Percentiles rank a stretch among this genome's conserved stretches.
phyloP scores from a whole-genome alignment of 2,113 vertebrate species.

The Nematolebias whitei region DNA sequence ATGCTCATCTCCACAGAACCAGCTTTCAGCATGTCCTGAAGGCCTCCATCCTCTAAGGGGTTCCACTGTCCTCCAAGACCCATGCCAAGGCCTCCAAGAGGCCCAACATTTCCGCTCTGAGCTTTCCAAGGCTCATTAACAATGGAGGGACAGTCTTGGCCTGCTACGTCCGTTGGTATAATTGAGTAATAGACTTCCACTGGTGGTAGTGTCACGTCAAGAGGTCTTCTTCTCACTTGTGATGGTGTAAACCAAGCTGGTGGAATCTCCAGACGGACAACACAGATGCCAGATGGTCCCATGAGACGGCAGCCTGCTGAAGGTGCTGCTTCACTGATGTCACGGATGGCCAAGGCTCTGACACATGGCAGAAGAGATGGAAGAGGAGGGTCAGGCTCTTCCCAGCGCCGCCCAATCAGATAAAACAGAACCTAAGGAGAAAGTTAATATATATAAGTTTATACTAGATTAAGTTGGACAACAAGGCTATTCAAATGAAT shows the following conservation, averaged over 20 bases:
- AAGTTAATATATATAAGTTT: neutral
- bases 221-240: conserved; percentile 77
- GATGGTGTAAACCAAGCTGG: conserved; percentile 88
- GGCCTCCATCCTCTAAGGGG: conserved; percentile 58
- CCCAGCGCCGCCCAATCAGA: conserved; percentile 88
- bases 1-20: conserved; percentile 86
- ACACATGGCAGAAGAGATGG: conserved; percentile 86
- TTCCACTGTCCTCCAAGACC: conserved; percentile 73
- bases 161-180: conserved; percentile 75
- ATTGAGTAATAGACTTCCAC: conserved; percentile 91
- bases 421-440: conserved; percentile 88
- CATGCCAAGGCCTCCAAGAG: conserved; percentile 57
- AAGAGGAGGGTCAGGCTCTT: conserved; percentile 70
- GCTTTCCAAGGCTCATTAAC: conserved; percentile 82
- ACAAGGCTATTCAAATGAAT: neutral
- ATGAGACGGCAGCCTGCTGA: conserved; percentile 87
- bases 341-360: conserved; percentile 85
- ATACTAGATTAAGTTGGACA: neutral
- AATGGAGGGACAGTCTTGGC: conserved; percentile 81
- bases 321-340: conserved; percentile 83
- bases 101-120: conserved; percentile 66
- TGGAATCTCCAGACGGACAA: conserved; percentile 88
- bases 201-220: conserved; percentile 64
- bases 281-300: conserved; percentile 90
- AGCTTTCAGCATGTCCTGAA: conserved; percentile 81